Evolutionary conservation across 2,888 invertebrate genomes (phyloP).

Genomic region (Drosophila quasianomalipes): DNA sequence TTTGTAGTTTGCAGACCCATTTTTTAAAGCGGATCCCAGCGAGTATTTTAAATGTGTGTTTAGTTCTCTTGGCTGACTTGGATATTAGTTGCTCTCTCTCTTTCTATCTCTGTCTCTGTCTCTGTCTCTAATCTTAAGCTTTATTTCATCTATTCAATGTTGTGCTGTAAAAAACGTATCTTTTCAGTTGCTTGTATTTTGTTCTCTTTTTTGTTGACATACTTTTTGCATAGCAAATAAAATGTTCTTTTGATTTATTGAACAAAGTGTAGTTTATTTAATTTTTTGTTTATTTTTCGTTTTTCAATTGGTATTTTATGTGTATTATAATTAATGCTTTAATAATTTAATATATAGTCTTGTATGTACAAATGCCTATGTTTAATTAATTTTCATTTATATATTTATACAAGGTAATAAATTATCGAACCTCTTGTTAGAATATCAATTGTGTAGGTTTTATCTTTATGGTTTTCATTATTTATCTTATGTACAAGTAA

Average conservation of each 20-base stretch:
- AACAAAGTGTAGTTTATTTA: slow-evolving; percentile 53
- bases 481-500: slow-evolving; percentile 47
- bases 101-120: neutral
- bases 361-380: slow-evolving; percentile 56
- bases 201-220: slow-evolving; percentile 19
- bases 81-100: slow-evolving; percentile 30
- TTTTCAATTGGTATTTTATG: slow-evolving; percentile 26
- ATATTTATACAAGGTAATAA: slow-evolving; percentile 54
- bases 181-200: neutral
- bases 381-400: slow-evolving; percentile 17
- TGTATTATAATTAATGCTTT: slow-evolving; percentile 51
- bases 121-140: neutral
- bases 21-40: slow-evolving; percentile 24
- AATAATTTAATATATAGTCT: slow-evolving; percentile 57
- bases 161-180: slow-evolving; percentile 37
- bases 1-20: slow-evolving; percentile 3
- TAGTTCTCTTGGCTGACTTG: slow-evolving; percentile 53
- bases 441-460: slow-evolving; percentile 20
- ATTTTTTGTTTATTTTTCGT: slow-evolving; percentile 33
- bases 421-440: slow-evolving; percentile 40
- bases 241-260: slow-evolving; percentile 49
- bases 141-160: slow-evolving; percentile 8
- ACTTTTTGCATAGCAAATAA: slow-evolving; percentile 43
- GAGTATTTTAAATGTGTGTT: slow-evolving; percentile 19
- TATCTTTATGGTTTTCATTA: neutral